phyloP scores from a whole-genome alignment of 2,888 invertebrate genomes.

The Spodoptera littoralis region DNA sequence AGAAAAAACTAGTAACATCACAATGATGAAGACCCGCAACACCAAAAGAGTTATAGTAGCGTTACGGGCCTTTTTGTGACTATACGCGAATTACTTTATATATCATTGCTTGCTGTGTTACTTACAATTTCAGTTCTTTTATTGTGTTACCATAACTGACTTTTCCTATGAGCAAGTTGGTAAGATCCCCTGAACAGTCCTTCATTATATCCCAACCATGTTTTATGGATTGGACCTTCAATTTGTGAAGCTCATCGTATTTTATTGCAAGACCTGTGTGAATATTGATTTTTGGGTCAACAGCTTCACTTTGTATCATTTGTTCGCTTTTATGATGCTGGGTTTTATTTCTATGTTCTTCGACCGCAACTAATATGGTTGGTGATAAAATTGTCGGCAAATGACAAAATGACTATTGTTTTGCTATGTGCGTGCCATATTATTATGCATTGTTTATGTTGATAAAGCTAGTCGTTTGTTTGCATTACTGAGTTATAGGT shows the following conservation, averaged over 20 bases:
- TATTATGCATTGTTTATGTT: conserved; percentile 54
- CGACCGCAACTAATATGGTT: conserved; percentile 65
- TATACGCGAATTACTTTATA: too few species aligned
- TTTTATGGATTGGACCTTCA: conserved; percentile 84
- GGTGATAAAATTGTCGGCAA: conserved; percentile 61
- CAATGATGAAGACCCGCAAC: too few species aligned
- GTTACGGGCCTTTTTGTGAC: too few species aligned
- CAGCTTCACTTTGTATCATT: conserved; percentile 76
- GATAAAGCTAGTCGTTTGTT: conserved; percentile 41
- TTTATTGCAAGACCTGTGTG: conserved; percentile 81
- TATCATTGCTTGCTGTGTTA: too few species aligned
- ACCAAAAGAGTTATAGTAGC: too few species aligned
- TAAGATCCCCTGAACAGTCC: conserved; percentile 30
- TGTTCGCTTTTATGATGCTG: conserved; percentile 66
- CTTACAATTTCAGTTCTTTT: not conserved
- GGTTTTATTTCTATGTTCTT: conserved; percentile 69
- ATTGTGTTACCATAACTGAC: not conserved
- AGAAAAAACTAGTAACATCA: too few species aligned
- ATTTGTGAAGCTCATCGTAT: conserved; percentile 81
- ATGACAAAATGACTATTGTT: conserved; percentile 55
- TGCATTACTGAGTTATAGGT: conserved; percentile 34
- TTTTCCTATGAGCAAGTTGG: conserved; percentile 33
- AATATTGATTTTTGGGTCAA: conserved; percentile 88
- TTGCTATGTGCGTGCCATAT: conserved; percentile 52
- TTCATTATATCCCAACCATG: conserved; percentile 69